Conservation (phyloP, 2,797 vertebrate genomes). For the Allobates femoralis region DNA sequence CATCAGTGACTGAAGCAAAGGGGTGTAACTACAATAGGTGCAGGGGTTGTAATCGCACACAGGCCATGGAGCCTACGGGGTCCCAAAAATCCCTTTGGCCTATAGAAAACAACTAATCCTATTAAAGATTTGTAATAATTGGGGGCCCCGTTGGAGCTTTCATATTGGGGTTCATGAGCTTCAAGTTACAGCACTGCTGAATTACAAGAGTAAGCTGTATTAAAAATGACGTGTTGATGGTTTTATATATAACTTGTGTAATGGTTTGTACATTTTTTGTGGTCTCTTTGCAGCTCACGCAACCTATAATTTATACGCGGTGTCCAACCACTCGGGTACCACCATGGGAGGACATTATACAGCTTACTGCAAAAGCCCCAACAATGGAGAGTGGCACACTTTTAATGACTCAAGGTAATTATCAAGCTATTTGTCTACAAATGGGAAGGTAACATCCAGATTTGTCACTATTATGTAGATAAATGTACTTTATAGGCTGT, state of each 20-base stretch:
- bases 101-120: too few relatives aligned
- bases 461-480: background rate
- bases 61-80: too few relatives aligned
- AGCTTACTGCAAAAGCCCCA: constrained; percentile 88
- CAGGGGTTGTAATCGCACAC: too few relatives aligned
- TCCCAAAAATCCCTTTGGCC: too few relatives aligned
- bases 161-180: too few relatives aligned
- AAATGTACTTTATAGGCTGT: background rate
- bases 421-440: background rate
- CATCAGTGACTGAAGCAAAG: background rate
- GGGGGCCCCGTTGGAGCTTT: too few relatives aligned
- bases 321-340: constrained; percentile 95
- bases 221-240: background rate
- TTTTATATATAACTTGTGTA: too few relatives aligned
- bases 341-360: constrained; percentile 95
- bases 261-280: background rate
- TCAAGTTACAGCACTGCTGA: too few relatives aligned
- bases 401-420: constrained; percentile 94
- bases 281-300: constrained; percentile 73
- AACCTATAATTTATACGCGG: constrained; percentile 91
- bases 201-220: background rate
- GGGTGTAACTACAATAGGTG: too few relatives aligned
- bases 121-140: too few relatives aligned
- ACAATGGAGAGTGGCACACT: constrained; percentile 90
- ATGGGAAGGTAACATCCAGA: background rate